Evolutionary conservation across 2,797 vertebrate genomes (phyloP), one percentile per base, ranked within the genome.

Genomic region (Hipposideros larvatus): DNA sequence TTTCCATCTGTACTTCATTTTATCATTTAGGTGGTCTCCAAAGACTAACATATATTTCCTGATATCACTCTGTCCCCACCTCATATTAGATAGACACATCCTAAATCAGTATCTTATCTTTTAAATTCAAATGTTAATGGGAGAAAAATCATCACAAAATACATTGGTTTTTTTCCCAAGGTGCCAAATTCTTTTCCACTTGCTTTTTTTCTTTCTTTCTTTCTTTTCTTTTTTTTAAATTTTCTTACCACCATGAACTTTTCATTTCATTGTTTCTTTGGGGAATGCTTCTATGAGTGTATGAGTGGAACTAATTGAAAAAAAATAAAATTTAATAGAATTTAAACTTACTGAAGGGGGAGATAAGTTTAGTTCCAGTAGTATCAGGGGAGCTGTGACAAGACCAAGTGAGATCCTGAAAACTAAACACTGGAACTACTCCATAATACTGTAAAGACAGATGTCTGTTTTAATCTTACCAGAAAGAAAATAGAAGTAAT

Each of bases 281-380:
- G 94, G 82, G 78, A 97, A 90, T 51, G 11, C 75, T 91, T 95
- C 85, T 95, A 77, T 82, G 82, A 86, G 86, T 79, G 31, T 86
- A 73, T 0, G 0, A 95, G 65, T 87, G 82, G 73, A 97, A 97
- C 91, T 96, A 97, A 98, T 94, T 98, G 95, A 97, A 97, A 92
- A 97, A 92, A 96, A 46, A 95, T 96, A 74, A 96, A 31, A 96
- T 86, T 92, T 95, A 95, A 96, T 94, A 87, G 92, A 95, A 97
- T 97, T 91, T 89, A 94, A 96, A 94, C 90, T 96, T 84, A 95
- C 78, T n/a, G 68, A 96, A 97, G 73, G 37, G 73, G 79, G 74
- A 90, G 94, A 89, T 74, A 68, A 92, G 90, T 96, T 92, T 65
- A 65, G 84, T 85, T 78, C 61, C 84, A 61, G n/a, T 66, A 37